A percentile compares a stretch with the other conserved stretches of the same genome.
These are phyloP conservation scores for Leguminivora glycinivorella DNA, from an alignment of 1,140 invertebrate species.

Conservation along the genomic window DNA sequence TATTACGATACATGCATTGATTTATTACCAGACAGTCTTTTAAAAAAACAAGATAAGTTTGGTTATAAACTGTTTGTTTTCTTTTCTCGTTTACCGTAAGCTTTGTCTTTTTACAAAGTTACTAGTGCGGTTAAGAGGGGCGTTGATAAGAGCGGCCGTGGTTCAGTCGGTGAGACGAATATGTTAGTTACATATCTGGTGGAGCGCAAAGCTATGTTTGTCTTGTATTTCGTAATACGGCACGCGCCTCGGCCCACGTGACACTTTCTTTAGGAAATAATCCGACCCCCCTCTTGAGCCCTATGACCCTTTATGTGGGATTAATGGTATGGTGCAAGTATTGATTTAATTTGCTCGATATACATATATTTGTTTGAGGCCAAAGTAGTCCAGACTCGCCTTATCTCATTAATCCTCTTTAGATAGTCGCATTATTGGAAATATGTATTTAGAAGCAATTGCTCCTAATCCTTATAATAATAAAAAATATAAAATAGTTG, in stretches of 20 bases:
- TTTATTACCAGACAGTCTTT: conserved; percentile 22
- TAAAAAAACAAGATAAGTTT: conserved; percentile 19
- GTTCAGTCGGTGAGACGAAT: not conserved
- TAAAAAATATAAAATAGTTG: too few relatives aligned
- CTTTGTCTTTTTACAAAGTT: conserved; percentile 13
- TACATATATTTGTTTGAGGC: too few relatives aligned
- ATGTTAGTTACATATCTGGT: not conserved
- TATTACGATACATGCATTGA: conserved; percentile 4
- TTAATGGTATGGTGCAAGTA: conserved; percentile 29
- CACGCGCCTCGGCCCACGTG: conserved; percentile 57
- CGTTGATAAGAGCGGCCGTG: not conserved
- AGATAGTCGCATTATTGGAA: too few relatives aligned
- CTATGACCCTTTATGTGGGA: conserved; percentile 34
- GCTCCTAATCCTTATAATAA: too few relatives aligned
- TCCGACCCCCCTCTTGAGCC: conserved; percentile 45
- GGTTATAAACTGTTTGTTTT: conserved; percentile 14
- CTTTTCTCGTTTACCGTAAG: conserved; percentile 27
- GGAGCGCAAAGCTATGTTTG: not conserved
- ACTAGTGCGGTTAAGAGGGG: not conserved
- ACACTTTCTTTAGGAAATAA: conserved; percentile 57
- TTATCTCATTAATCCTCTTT: too few relatives aligned
- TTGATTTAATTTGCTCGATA: not conserved
- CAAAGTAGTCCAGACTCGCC: too few relatives aligned
- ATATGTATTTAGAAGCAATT: too few relatives aligned
- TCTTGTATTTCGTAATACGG: conserved; percentile 35